Percentiles rank a stretch among this genome's conserved stretches.
These are phyloP conservation scores for Hippocampus comes DNA, from an alignment of 2,113 vertebrate genomes.

Conservation along the genomic window DNA sequence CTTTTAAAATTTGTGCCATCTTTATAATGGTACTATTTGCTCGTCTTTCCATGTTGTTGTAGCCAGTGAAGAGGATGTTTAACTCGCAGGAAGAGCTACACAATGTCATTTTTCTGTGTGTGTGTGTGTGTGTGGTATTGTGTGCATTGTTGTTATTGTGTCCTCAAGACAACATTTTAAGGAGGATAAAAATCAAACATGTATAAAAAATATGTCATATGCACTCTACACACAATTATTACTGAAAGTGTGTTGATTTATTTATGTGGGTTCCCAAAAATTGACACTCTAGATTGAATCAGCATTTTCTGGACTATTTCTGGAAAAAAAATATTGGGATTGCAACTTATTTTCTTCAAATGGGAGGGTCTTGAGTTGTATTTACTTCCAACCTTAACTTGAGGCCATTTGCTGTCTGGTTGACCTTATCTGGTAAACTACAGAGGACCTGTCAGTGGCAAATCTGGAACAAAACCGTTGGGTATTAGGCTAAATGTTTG, in stretches of 20 bases:
- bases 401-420: slow-evolving; percentile 7
- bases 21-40: not conserved
- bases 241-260: not conserved
- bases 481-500: too few relatives aligned
- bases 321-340: slow-evolving; percentile 23
- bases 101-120: not conserved
- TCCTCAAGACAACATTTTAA: not conserved
- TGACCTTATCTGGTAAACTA: slow-evolving; percentile 45
- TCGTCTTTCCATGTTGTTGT: not conserved
- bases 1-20: too few relatives aligned
- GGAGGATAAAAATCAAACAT: not conserved
- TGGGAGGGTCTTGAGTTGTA: slow-evolving; percentile 26
- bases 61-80: not conserved
- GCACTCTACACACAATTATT: not conserved
- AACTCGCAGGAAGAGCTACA: not conserved
- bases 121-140: too few relatives aligned
- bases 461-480: slow-evolving; percentile 24
- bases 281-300: slow-evolving; percentile 30
- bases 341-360: slow-evolving; percentile 7
- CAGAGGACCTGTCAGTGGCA: slow-evolving; percentile 22
- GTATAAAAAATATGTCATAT: not conserved
- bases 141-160: not conserved
- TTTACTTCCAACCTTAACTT: slow-evolving; percentile 42
- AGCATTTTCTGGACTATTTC: slow-evolving; percentile 29
- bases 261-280: not conserved